These are phyloP conservation scores for Seira musarum DNA, from an alignment of 2,888 invertebrate genomes.

Conservation along the genomic window DNA sequence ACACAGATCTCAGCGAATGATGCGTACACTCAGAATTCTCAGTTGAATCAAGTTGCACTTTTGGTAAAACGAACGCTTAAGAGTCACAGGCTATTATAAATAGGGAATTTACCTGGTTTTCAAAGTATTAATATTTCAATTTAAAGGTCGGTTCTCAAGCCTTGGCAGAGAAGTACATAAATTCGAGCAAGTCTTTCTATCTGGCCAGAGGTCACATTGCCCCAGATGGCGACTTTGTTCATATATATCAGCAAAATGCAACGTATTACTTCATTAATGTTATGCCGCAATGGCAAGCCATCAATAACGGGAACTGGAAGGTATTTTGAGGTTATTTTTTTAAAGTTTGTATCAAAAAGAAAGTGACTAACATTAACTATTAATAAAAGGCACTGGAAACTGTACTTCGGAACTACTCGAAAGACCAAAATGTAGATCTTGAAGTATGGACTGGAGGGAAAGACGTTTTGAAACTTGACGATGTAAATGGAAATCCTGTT, in stretches of 20 bases:
- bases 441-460: constrained; percentile 76
- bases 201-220: constrained; percentile 70
- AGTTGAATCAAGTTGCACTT: constrained; percentile 42
- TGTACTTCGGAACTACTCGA: constrained; percentile 74
- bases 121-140: background rate
- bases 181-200: constrained; percentile 57
- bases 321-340: constrained; percentile 5
- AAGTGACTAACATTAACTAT: no score
- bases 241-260: constrained; percentile 69
- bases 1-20: constrained; percentile 56
- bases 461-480: constrained; percentile 76
- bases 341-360: background rate
- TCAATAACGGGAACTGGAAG: constrained; percentile 71
- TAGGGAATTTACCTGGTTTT: no score
- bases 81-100: background rate
- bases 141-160: constrained; percentile 61
- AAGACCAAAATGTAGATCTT: constrained; percentile 71
- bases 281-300: constrained; percentile 70
- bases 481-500: constrained; percentile 70
- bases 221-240: constrained; percentile 70
- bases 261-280: constrained; percentile 70
- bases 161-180: constrained; percentile 61
- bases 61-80: constrained; percentile 47
- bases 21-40: constrained; percentile 60
- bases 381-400: constrained; percentile 73